Base-by-base conservation (phyloP, 2,797 vertebrate genomes). In the Octomys mimax region DNA sequence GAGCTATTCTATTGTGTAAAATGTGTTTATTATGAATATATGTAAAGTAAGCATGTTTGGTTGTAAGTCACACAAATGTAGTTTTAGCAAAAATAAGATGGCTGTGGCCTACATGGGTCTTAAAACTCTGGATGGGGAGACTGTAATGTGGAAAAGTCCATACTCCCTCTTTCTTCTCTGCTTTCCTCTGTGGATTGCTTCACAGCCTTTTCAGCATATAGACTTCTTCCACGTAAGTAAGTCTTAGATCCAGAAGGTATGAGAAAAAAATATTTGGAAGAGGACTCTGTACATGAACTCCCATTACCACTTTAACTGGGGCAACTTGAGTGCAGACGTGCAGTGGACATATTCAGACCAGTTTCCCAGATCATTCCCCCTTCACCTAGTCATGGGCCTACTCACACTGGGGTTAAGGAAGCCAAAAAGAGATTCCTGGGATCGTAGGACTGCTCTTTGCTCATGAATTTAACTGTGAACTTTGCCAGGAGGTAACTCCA, bases 1-100 rank as follows among this genome's bases (percentile, higher is more conserved):
- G 24, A 84, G 81, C 5, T 46, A 9, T 66, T 28, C 26, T 13
- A 52, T 42, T 75, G 24, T 52, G 86, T 83, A 79, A 93, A 85
- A 85, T 90, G 46, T 85, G 52, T 61, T 96, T 42, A 42, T 88
- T 95, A 87, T 61, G 64, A 75, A n/a, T 62, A 8, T 61, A 46
- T 52, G 28, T 11, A 81, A 79, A 22, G 92, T 36, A 62, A 52
- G 5, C 62, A 54, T 85, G 10, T 49, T 92, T 78, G 61, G 31
- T 66, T 88, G 21, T 39, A 90, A 78, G 28, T 68, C 49, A 84
- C 13, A 86, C 39, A 59, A 79, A 92, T 81, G 13, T 75, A 84
- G 10, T 16, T 71, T 84, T 75, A 84, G 54, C 85, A 8, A 93
- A 31, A 89, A 19, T 87, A 78, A 68, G 83, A 95, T 66, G 26